Evolutionary conservation across 2,113 vertebrate genomes (phyloP).

Genomic region (Albula glossodonta): DNA sequence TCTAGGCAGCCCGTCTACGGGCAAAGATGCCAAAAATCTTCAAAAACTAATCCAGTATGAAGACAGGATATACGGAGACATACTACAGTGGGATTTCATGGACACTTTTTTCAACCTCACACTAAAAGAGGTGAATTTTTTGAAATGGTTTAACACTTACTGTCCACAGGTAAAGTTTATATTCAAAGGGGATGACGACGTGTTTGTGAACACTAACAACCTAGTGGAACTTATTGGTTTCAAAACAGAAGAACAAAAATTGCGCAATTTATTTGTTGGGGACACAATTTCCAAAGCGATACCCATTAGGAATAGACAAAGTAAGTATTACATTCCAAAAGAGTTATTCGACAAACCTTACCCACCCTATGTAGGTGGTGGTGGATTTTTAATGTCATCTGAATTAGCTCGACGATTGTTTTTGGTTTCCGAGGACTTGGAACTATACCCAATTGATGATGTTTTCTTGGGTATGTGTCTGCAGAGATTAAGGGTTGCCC

Average conservation of each 20-base stretch:
- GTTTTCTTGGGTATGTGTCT: conserved; percentile 85
- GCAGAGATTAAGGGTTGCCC: conserved; percentile 58
- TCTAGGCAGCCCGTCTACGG: conserved; percentile 63
- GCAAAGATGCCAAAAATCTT: conserved; percentile 70
- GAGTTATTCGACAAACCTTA: conserved; percentile 70
- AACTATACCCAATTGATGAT: conserved; percentile 84
- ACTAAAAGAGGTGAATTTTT: conserved; percentile 78
- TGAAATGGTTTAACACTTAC: conserved; percentile 75
- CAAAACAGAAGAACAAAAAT: conserved; percentile 51
- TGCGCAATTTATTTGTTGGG: conserved; percentile 70
- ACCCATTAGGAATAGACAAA: conserved; percentile 73
- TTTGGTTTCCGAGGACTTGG: conserved; percentile 61
- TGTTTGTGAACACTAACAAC: conserved; percentile 80
- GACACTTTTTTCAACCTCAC: conserved; percentile 81
- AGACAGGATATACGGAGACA: conserved; percentile 72
- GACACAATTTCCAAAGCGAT: conserved; percentile 76
- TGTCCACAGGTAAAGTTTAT: conserved; percentile 68
- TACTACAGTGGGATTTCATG: conserved; percentile 81
- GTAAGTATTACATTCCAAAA: conserved; percentile 81
- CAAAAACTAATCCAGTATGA: conserved; percentile 76
- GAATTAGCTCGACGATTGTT: conserved; percentile 60
- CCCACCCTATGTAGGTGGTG: conserved; percentile 76
- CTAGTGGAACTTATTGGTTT: conserved; percentile 70
- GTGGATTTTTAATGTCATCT: conserved; percentile 76
- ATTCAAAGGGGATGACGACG: conserved; percentile 83